Evolutionary conservation across 2,888 invertebrate genomes (phyloP).

Genomic region (Ferdinandea cuprea): DNA sequence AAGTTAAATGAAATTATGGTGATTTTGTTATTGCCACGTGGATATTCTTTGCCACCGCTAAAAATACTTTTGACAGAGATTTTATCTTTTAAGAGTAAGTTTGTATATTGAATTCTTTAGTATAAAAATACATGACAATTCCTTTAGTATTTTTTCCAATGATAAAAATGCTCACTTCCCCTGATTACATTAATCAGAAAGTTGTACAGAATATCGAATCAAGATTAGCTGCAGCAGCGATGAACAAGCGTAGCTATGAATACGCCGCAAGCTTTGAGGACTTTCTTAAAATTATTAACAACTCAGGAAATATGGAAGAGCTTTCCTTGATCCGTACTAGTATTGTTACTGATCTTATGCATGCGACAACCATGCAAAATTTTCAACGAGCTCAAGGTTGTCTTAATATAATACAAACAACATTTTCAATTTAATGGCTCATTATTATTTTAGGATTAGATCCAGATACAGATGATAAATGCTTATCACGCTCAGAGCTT

Average conservation of each 20-base stretch:
- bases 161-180: constrained; percentile 93
- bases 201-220: constrained; percentile 92
- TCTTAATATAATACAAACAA: not conserved
- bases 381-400: constrained; percentile 92
- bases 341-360: constrained; percentile 96
- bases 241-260: constrained; percentile 92
- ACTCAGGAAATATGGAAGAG: constrained; percentile 91
- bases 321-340: constrained; percentile 92
- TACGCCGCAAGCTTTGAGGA: constrained; percentile 95
- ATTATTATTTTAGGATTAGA: constrained; percentile 77
- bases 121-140: constrained; percentile 1
- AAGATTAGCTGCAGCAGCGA: constrained; percentile 90
- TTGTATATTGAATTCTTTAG: not conserved
- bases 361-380: constrained; percentile 95
- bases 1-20: constrained; percentile 92
- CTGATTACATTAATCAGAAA: constrained; percentile 95
- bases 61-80: constrained; percentile 93
- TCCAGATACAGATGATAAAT: constrained; percentile 83
- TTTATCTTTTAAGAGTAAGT: constrained; percentile 91
- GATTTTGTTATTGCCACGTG: constrained; percentile 91
- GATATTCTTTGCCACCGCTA: constrained; percentile 90
- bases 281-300: constrained; percentile 92
- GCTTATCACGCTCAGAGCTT: constrained; percentile 89
- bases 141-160: constrained; percentile 87
- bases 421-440: not conserved